These are phyloP conservation scores for Thymelicus sylvestris DNA, from an alignment of 2,888 invertebrate genomes.

Conservation along the genomic window DNA sequence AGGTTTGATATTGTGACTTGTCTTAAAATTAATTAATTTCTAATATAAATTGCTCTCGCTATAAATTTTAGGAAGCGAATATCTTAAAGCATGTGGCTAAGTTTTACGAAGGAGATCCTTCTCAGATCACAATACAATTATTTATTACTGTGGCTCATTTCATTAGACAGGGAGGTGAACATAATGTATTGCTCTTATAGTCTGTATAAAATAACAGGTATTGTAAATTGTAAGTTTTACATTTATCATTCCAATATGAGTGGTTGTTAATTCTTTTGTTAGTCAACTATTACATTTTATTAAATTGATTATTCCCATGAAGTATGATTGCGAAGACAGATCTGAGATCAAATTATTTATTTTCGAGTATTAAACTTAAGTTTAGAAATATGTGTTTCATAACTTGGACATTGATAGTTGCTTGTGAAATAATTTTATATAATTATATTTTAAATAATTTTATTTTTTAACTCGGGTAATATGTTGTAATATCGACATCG, in stretches of 20 bases:
- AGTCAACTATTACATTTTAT: neutral
- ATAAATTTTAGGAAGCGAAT: constrained; percentile 60
- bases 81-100: constrained; percentile 45
- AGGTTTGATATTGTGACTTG: constrained; percentile 73
- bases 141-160: constrained; percentile 1
- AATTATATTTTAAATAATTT: neutral
- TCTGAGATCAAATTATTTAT: too few relatives aligned
- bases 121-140: neutral
- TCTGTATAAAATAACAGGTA: constrained; percentile 3
- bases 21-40: constrained; percentile 63
- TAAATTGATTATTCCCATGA: neutral
- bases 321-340: neutral
- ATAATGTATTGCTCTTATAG: neutral
- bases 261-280: neutral
- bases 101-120: constrained; percentile 37
- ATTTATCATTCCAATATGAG: neutral
- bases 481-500: neutral
- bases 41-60: constrained; percentile 58
- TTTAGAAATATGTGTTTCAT: too few relatives aligned
- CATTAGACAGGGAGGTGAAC: neutral
- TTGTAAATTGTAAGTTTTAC: neutral
- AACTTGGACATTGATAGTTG: neutral
- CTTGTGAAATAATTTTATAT: neutral
- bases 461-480: neutral
- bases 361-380: too few relatives aligned